Evolutionary conservation across 2,888 invertebrate species (phyloP), one percentile per base, ranked within the genome.

Genomic region (Alitta virens): DNA sequence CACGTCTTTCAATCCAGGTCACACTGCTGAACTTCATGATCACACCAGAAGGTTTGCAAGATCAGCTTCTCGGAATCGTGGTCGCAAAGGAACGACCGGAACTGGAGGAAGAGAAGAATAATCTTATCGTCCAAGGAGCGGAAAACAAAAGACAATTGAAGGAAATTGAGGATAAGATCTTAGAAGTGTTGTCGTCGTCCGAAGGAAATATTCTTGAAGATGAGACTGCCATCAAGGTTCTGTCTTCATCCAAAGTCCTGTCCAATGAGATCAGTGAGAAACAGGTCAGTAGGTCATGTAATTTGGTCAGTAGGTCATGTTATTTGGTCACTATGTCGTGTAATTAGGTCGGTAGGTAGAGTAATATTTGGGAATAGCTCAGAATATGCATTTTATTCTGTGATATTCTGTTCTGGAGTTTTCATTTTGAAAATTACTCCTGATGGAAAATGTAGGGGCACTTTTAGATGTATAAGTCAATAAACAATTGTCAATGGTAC

Each of bases 181-280:
- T 84, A 33, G 78, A 83, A 67, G 82, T 83, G 9, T 70, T 84
- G 63, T 83, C 83, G 2, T 69, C 79, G 23, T 83, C 83, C 14
- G 81, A 83, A 72, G 83, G 83, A 16, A 84, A 84, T 69, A 84
- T 84, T 67, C 74, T 84, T 42, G 84, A 84, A 69, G 84, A 84
- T 72, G 84, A 84, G 72, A 82, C 82, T 14, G 84, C 83, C 46
- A 83, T 84, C 63, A 80, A 83, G 70, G 79, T 84, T 18, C 72
- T 84, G 61, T 82, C 82, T 25, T 82, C 83, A 12, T 84, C 83
- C 21, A 84, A 84, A 73, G 75, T 76, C 18, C 71, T 84, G 42
- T 78, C 83, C 62, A 80, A 82, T 67, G 83, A 83, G 71, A 83
- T 84, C 66, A 77, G 79, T 43, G 82, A 83, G 71, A 84, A 84